These are phyloP conservation scores for Halotydeus destructor DNA, from an alignment of 1,140 invertebrate species.

Conservation along the genomic window DNA sequence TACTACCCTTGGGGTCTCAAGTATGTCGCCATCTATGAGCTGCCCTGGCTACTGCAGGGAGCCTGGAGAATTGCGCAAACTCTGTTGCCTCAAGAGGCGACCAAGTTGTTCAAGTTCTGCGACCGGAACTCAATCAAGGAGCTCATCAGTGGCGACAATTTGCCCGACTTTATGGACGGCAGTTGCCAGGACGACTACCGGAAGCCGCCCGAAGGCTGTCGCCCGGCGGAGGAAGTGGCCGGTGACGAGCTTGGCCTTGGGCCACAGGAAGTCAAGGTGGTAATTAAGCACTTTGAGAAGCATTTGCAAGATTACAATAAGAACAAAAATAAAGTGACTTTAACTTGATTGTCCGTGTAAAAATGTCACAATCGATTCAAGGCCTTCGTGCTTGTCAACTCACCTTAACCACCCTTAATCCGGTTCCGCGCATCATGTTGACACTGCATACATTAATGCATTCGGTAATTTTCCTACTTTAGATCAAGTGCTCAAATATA, in stretches of 20 bases:
- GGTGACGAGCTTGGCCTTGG: background rate
- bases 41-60: constrained; percentile 12
- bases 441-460: no score
- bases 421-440: no score
- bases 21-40: constrained; percentile 11
- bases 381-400: no score
- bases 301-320: no score
- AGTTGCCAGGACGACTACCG: background rate
- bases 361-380: no score
- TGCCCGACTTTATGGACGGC: constrained; percentile 16
- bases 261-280: background rate
- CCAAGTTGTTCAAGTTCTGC: constrained; percentile 12
- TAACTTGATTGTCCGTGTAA: no score
- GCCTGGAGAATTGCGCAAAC: constrained; percentile 4
- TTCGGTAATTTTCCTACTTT: no score
- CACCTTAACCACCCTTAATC: no score
- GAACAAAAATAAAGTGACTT: no score
- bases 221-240: background rate
- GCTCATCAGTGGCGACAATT: constrained; percentile 11
- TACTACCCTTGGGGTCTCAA: constrained; percentile 12
- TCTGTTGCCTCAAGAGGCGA: constrained; percentile 5
- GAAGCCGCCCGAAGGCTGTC: background rate
- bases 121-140: constrained; percentile 11
- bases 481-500: no score
- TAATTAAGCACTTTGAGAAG: constrained; percentile 1